These are phyloP conservation scores for Passerculus sandwichensis DNA, from an alignment of 2,797 vertebrate genomes.

Conservation along the genomic window DNA sequence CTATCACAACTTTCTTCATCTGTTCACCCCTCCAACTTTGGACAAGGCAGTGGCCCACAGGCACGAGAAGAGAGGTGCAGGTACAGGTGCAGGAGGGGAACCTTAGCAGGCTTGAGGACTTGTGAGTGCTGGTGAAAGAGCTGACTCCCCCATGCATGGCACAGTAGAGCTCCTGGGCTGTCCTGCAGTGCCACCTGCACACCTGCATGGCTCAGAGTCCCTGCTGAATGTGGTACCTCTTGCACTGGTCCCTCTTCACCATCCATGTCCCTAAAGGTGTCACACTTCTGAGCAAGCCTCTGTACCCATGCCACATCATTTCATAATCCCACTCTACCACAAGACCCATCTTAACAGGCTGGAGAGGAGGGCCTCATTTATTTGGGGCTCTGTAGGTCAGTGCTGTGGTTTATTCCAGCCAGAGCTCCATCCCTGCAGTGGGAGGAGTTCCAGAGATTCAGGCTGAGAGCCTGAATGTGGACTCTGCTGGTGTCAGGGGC, in stretches of 20 bases:
- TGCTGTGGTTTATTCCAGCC: background rate
- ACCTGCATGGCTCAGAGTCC: background rate
- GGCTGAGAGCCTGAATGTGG: background rate
- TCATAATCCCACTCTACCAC: background rate
- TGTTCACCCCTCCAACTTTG: rapidly evolving
- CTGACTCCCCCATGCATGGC: background rate
- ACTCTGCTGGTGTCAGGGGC: background rate
- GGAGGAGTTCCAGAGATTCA: background rate
- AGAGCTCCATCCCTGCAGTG: background rate
- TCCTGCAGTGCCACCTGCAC: background rate
- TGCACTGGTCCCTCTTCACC: background rate
- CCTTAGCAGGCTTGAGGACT: background rate
- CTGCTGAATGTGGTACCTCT: background rate
- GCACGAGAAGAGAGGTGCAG: background rate
- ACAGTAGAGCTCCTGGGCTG: background rate
- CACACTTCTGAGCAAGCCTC: rapidly evolving
- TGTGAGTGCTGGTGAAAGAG: background rate
- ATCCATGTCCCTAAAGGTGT: background rate
- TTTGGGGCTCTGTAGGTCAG: background rate
- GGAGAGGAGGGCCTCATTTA: background rate
- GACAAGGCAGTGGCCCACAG: background rate
- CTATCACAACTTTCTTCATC: background rate
- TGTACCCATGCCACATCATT: background rate
- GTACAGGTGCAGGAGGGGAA: background rate
- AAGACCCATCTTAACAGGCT: background rate